Evolutionary conservation across 2,888 invertebrate genomes (phyloP).

Genomic region (Melanargia galathea): DNA sequence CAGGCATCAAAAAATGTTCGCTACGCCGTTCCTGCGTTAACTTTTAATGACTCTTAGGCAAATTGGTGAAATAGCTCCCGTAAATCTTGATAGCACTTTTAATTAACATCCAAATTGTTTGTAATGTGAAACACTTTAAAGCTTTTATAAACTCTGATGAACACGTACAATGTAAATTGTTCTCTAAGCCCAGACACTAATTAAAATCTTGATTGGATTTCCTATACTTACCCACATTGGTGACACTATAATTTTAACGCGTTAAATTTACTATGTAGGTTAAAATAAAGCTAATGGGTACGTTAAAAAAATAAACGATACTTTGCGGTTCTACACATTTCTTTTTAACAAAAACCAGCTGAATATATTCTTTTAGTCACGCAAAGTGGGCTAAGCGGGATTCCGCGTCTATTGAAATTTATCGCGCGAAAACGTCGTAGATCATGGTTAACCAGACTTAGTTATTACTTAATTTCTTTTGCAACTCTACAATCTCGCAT

Average conservation of each 20-base stretch:
- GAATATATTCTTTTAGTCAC: constrained; percentile 29
- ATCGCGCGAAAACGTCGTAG: constrained; percentile 26
- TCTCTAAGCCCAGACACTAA: background rate
- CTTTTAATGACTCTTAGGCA: constrained; percentile 25
- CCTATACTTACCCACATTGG: too few relatives aligned
- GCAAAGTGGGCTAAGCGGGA: constrained; percentile 25
- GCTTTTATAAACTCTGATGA: constrained; percentile 10
- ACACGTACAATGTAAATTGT: constrained; percentile 1
- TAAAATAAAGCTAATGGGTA: too few relatives aligned
- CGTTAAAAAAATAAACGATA: too few relatives aligned
- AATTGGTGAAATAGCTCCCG: constrained; percentile 13
- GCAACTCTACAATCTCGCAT: background rate
- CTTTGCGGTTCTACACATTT: background rate
- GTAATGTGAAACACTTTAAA: constrained; percentile 10
- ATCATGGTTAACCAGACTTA: constrained; percentile 22
- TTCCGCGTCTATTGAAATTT: constrained; percentile 36
- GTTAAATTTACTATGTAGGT: too few relatives aligned
- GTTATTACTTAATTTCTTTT: constrained; percentile 12
- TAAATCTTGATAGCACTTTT: constrained; percentile 17
- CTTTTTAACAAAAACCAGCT: background rate
- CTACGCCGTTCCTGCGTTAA: constrained; percentile 5
- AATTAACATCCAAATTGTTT: constrained; percentile 21
- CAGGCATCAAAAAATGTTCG: constrained; percentile 12
- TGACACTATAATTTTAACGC: too few relatives aligned
- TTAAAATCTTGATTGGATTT: background rate